Evolutionary conservation across 30 jellyfish, hydroid and myxozoan genomes (phyloP), one percentile per base, ranked within the genome.

Genomic region (Turritopsis rubra): DNA sequence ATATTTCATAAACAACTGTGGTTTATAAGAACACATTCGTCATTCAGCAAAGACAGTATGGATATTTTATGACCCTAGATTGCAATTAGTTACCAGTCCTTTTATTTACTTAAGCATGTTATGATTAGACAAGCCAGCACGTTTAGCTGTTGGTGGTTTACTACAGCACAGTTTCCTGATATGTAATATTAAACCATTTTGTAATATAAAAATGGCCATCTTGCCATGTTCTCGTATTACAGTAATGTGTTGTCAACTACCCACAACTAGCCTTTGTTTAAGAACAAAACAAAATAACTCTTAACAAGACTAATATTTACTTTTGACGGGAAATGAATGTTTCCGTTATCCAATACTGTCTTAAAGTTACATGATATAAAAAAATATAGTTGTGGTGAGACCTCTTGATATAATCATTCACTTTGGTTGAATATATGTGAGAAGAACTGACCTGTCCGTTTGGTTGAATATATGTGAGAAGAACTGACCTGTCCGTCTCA

Each of bases 401-500:
- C 60, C 60, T 41, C 13, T 41, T 13, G 60, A 41, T 5, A 41
- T 13, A 41, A n/a, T n/a, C 60, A 41, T 41, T 41, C 13, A 3
- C 9, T 3, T 3, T 41, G 60, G 60, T 41, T 41, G 60, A 41
- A 41, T 5, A 68, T 7, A 68, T 68, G 8, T n/a, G 31, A 68
- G 30, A 27, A n/a, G 16, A n/a, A 1, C 77, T 68, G 28, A 68
- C 77, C 77, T 23, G 77, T n/a, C 9, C 77, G 77, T 19, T 22
- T 68, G 60, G 60, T 41, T 41, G 60, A 41, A 41, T 5, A 68
- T 7, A 68, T 68, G 8, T n/a, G 31, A 68, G 30, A 27, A n/a
- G 16, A n/a, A 1, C 77, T 68, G 28, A 68, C 77, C 77, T 23
- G 77, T n/a, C 9, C 77, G 77, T 19, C 77, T 68, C 30, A 68